Conservation (phyloP, 1,140 invertebrate species). For the Apolygus lucorum region DNA sequence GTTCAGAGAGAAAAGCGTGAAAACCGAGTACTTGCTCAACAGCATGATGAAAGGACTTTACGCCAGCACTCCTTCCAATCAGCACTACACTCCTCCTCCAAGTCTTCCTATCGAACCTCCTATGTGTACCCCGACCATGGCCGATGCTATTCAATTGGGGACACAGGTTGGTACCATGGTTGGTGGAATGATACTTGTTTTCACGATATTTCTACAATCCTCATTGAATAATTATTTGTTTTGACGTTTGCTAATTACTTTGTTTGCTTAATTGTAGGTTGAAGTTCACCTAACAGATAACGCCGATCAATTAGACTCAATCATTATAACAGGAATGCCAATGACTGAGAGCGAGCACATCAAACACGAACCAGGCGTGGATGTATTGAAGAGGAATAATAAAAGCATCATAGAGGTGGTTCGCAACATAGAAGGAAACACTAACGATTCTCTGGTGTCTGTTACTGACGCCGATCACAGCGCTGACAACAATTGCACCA, state of each 20-base stretch:
- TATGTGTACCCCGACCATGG: too few species aligned
- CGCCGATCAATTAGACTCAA: slow-evolving; percentile 19
- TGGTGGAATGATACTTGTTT: slow-evolving; percentile 2
- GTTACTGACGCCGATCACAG: background rate
- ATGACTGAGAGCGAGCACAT: background rate
- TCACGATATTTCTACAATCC: too few species aligned
- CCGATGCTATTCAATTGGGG: too few species aligned
- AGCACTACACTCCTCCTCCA: background rate
- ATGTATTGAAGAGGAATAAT: background rate
- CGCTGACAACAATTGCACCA: background rate
- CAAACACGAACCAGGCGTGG: slow-evolving; percentile 26
- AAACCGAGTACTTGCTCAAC: slow-evolving; percentile 41
- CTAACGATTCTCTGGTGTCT: background rate
- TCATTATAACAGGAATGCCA: slow-evolving; percentile 3
- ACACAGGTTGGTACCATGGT: slow-evolving; percentile 5
- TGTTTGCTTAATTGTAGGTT: slow-evolving; percentile 21
- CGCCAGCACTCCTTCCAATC: background rate
- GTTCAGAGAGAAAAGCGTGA: slow-evolving; percentile 48
- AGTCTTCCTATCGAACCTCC: background rate
- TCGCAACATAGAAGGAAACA: slow-evolving; percentile 1
- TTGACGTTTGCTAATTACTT: too few species aligned
- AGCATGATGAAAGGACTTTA: slow-evolving; percentile 29
- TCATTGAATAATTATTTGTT: too few species aligned
- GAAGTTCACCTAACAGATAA: slow-evolving; percentile 18
- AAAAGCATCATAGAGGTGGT: slow-evolving; percentile 6